Base-by-base conservation (phyloP, 2,797 vertebrate species). In the Paedocypris micromegethes region DNA sequence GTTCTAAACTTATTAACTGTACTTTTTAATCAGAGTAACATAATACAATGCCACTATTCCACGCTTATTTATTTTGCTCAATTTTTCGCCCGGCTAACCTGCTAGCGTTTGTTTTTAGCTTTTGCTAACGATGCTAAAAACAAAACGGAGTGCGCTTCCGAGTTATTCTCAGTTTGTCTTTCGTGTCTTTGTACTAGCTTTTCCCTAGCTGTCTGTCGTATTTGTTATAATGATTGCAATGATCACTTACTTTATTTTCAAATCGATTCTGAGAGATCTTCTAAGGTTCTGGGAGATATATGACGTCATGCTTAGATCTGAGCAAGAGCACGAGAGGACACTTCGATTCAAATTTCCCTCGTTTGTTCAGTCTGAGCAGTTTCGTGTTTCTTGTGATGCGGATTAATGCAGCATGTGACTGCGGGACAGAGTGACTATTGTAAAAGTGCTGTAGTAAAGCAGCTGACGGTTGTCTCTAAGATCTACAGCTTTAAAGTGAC, bases 371-470 rank as follows among this genome's bases (percentile, higher is more conserved):
- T 57, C 41, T 39, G n/a, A 9, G 60, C 8, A 61, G 38, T 70
- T 76, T 72, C 37, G 53, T 44, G 54, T 57, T 45, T 52, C 53
- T 53, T 64, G 59, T 66, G 49, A 66, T 65, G 64, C 9, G 42
- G 79, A 84, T 86, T 84, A 83, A 65, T 70, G 49, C 53, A 44
- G 75, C 87, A 88, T 88, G 88, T 90, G 88, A 88, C 82, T 72
- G 5, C 42, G 56, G 44, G 39, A 71, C 66, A 84, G 64, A 66
- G 68, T 60, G 46, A 74, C 57, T 48, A 70, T 65, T 71, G 50
- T 68, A 46, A 70, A 44, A 6, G 51, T 38, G 47, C 5, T 46
- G 51, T 38, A 49, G 51, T 55, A 49, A 62, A 67, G 64, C 71
- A 73, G 65, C 71, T 67, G 64, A 68, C 71, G 53, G 9, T 49